These are phyloP conservation scores for Albula glossodonta DNA, from an alignment of 2,113 vertebrate species.

Conservation along the genomic window DNA sequence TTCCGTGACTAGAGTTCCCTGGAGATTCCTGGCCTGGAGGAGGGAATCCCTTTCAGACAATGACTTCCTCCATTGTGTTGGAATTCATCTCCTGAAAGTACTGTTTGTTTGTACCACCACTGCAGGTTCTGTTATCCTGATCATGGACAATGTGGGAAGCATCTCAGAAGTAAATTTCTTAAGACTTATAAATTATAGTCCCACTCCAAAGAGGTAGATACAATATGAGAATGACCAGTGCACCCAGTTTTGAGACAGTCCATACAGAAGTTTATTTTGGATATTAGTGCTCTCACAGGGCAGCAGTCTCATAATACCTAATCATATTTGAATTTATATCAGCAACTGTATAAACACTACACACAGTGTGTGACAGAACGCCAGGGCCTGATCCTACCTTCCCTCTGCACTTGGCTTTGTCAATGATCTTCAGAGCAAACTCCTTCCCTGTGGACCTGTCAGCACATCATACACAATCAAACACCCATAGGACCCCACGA, in stretches of 20 bases:
- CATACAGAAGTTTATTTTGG: not conserved
- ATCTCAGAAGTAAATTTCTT: not conserved
- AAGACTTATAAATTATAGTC: not conserved
- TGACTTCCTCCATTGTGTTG: not conserved
- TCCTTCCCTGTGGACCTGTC: constrained; percentile 90
- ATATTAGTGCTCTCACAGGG: not conserved
- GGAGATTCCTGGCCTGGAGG: too few relatives aligned
- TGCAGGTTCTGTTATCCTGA: not conserved
- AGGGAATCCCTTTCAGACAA: not conserved
- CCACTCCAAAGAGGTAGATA: too few relatives aligned
- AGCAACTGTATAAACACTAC: too few relatives aligned
- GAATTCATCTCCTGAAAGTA: not conserved
- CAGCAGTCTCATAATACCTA: too few relatives aligned
- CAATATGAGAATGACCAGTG: too few relatives aligned
- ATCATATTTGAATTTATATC: too few relatives aligned
- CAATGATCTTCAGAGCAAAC: constrained; percentile 96
- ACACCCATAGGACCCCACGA: not conserved
- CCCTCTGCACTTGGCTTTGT: constrained; percentile 94
- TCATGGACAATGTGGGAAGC: not conserved
- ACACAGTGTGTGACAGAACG: not conserved
- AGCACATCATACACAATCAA: constrained; percentile 4
- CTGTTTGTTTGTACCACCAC: not conserved
- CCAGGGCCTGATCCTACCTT: constrained; percentile 73
- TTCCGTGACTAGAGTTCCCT: too few relatives aligned
- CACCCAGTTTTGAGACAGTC: too few relatives aligned